These are phyloP conservation scores for Nysson spinosus DNA, from an alignment of 2,888 invertebrate species.

Conservation along the genomic window DNA sequence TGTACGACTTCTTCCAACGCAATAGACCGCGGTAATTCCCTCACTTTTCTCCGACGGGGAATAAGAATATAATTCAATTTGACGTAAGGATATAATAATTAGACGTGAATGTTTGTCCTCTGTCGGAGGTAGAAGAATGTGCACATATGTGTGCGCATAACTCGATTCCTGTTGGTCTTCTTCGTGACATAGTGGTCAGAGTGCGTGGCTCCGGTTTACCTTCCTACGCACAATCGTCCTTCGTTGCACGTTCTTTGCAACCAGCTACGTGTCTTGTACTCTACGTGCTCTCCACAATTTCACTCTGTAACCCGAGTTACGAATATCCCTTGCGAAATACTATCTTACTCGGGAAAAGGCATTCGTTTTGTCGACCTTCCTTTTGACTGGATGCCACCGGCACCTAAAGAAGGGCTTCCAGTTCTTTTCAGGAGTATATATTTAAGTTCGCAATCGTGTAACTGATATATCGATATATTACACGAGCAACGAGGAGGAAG, in stretches of 20 bases:
- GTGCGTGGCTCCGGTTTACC: constrained; percentile 55
- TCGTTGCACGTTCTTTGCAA: constrained; percentile 7
- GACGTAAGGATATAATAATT: too few species aligned
- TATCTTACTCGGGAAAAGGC: not conserved
- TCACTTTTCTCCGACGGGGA: constrained; percentile 13
- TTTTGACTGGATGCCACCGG: not conserved
- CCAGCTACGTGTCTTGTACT: constrained; percentile 16
- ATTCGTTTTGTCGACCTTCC: not conserved
- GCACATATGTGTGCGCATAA: too few species aligned
- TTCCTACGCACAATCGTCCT: constrained; percentile 43
- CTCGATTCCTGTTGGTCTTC: too few species aligned
- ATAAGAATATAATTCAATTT: too few species aligned
- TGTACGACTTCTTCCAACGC: too few species aligned
- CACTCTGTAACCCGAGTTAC: constrained; percentile 15
- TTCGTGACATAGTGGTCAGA: constrained; percentile 33
- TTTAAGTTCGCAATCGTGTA: not conserved
- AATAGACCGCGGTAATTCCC: too few species aligned
- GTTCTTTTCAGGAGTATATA: too few species aligned
- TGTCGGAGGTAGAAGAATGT: too few species aligned
- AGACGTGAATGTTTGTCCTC: too few species aligned
- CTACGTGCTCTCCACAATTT: too few species aligned
- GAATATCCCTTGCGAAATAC: constrained; percentile 3
- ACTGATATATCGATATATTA: not conserved
- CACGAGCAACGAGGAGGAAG: not conserved
- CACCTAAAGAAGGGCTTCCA: too few species aligned